A percentile compares a stretch with the other conserved stretches of the same genome.
Conservation (phyloP, 2,797 vertebrate genomes). For the Megalops cyprinoides region DNA sequence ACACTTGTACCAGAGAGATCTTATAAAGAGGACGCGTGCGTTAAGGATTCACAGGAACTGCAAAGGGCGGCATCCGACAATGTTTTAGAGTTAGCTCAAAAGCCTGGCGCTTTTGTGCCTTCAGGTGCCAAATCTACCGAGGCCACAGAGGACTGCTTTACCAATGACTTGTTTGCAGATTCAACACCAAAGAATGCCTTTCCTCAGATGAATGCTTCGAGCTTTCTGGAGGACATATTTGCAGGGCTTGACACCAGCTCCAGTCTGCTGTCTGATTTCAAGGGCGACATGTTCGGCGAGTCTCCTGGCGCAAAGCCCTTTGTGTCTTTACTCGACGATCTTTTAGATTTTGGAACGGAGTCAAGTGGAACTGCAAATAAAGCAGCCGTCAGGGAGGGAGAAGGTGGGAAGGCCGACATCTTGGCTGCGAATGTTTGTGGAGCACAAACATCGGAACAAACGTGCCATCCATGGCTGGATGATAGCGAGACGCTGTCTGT, state of each 20-base stretch:
- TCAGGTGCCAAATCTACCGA: constrained; percentile 66
- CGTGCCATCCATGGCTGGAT: constrained; percentile 51
- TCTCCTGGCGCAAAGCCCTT: constrained; percentile 40
- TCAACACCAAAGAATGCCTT: constrained; percentile 41
- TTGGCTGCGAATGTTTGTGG: constrained; percentile 43
- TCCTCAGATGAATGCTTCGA: constrained; percentile 57
- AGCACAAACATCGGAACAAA: constrained; percentile 22
- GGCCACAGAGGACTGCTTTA: constrained; percentile 50
- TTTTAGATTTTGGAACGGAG: constrained; percentile 72
- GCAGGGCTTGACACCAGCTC: constrained; percentile 65
- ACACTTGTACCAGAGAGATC: constrained; percentile 33
- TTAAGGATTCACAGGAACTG: constrained; percentile 43
- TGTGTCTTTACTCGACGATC: constrained; percentile 64
- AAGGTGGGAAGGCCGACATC: constrained; percentile 39
- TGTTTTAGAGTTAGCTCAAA: constrained; percentile 62
- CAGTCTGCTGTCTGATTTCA: constrained; percentile 61
- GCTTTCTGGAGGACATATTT: constrained; percentile 76
- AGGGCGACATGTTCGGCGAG: constrained; percentile 54
- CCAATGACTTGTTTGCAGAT: constrained; percentile 47
- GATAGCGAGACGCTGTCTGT: constrained; percentile 65
- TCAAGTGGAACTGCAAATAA: constrained; percentile 32
- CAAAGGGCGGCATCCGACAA: constrained; percentile 63
- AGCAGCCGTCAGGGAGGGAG: constrained; percentile 26
- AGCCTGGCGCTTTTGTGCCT: constrained; percentile 61
- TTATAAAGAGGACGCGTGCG: constrained; percentile 40